Conservation (phyloP, 2,888 invertebrate genomes). For the Leistus spinibarbis region DNA sequence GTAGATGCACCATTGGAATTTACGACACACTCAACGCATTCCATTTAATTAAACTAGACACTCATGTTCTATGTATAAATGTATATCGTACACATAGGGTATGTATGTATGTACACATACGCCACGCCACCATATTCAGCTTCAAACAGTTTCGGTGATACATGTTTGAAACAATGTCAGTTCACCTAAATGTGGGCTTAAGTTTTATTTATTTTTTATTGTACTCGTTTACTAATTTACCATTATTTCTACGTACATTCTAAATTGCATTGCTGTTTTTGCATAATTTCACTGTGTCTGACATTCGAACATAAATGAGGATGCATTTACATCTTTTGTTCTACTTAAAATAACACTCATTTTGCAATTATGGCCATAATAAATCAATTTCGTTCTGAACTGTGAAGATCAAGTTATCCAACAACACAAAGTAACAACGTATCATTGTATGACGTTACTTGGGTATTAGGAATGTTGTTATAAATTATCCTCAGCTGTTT, state of each 20-base stretch:
- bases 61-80: slow-evolving; percentile 3
- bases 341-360: background rate
- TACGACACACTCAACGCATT: slow-evolving; percentile 32
- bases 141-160: background rate
- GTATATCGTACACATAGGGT: too few relatives aligned
- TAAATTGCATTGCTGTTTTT: background rate
- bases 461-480: too few relatives aligned
- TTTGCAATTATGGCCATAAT: too few relatives aligned
- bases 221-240: background rate
- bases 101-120: background rate
- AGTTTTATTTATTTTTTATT: background rate
- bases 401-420: too few relatives aligned
- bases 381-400: too few relatives aligned
- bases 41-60: slow-evolving; percentile 31
- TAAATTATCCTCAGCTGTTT: too few relatives aligned
- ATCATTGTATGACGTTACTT: too few relatives aligned
- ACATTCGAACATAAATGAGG: background rate
- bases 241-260: background rate
- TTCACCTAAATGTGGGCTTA: background rate
- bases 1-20: slow-evolving; percentile 27
- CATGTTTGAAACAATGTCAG: background rate
- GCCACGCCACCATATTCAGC: background rate
- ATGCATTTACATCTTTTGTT: background rate
- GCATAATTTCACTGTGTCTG: background rate
- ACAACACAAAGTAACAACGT: too few relatives aligned